Conservation (phyloP, 2,888 invertebrate genomes). For the Leptogaster cylindrica region DNA sequence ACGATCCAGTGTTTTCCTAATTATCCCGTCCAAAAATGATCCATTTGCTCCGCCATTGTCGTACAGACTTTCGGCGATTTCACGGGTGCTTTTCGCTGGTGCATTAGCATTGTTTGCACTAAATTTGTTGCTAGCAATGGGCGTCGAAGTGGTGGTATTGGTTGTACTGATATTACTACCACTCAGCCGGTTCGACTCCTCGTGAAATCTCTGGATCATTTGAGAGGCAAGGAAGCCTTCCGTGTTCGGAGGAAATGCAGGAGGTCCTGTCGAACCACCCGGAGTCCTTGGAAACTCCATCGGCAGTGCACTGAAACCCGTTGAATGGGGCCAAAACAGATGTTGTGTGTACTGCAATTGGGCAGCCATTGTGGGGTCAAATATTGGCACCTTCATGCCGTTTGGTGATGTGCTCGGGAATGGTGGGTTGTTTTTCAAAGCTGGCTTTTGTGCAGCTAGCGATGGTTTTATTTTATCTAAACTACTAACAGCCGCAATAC, state of each 20-base stretch:
- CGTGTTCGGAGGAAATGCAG: slow-evolving; percentile 62
- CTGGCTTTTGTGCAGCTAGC: slow-evolving; percentile 58
- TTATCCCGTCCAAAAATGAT: slow-evolving; percentile 79
- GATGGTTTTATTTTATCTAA: slow-evolving; percentile 57
- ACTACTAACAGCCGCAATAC: slow-evolving; percentile 51
- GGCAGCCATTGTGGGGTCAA: slow-evolving; percentile 67
- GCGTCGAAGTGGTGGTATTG: slow-evolving; percentile 45
- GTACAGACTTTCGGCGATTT: slow-evolving; percentile 71
- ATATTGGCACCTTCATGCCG: slow-evolving; percentile 73
- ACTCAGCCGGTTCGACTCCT: slow-evolving; percentile 66
- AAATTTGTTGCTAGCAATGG: slow-evolving; percentile 46
- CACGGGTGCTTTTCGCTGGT: slow-evolving; percentile 64
- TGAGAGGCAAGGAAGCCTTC: slow-evolving; percentile 79
- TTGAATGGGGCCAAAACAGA: slow-evolving; percentile 78
- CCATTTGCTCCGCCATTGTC: slow-evolving; percentile 72
- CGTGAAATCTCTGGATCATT: slow-evolving; percentile 80
- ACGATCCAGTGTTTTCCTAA: slow-evolving; percentile 79
- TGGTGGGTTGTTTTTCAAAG: slow-evolving; percentile 56
- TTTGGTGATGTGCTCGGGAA: slow-evolving; percentile 70
- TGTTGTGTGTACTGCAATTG: slow-evolving; percentile 71
- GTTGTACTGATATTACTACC: slow-evolving; percentile 47
- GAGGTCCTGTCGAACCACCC: slow-evolving; percentile 60
- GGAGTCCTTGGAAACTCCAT: slow-evolving; percentile 62
- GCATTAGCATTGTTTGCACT: slow-evolving; percentile 50
- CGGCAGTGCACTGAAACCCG: slow-evolving; percentile 66